Base-by-base conservation (phyloP, 2,888 invertebrate species). In the Galerucella pusilla region DNA sequence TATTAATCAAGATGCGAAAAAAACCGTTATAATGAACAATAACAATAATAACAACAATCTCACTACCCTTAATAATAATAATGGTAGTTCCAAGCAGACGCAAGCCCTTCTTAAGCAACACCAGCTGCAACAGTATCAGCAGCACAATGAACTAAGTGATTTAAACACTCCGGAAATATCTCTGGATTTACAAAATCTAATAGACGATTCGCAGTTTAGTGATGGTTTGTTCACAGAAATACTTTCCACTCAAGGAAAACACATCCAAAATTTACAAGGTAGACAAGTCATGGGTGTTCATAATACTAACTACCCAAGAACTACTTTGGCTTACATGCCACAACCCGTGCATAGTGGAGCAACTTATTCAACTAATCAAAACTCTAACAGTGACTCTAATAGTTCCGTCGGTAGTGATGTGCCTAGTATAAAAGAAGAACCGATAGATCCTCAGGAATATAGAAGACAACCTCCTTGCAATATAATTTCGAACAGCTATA, bases 151-250 rank as follows among this genome's bases (percentile, higher is more conserved):
- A 85, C 89, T 97, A 77, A 94, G 95, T 86, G 97, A 97, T 87
- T 91, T 97, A 84, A 96, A 96, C 87, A 94, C 95, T 75, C 96
- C 96, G 81, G 97, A 97, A 88, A 96, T 97, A 87, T 96, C 96
- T 80, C 90, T 97, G 85, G 97, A 97, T 85, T 90, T 97, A 80
- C 96, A 97, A 86, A 94, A 96, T 87, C 91, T 97, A 84, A 97
- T 97, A 85, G 96, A 97, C 89, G 97, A 97, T 87, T 90, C 91
- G 46, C 96, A 96, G 89, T 96, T 97, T 89, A 92, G 94, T 83
- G 96, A 96, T 82, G 95, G 95, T 52, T 90, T 97, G 60, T 94
- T 97, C 87, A 93, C 93, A 82, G 97, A 97, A 85, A 95, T 97
- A 86, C 90, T 96, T 28, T 94, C 90, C 75, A 90, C 85, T 69